Percentiles rank a stretch among this genome's conserved stretches.
These are phyloP conservation scores for Unio pictorum DNA, from an alignment of 2,888 invertebrate genomes.

Conservation along the genomic window DNA sequence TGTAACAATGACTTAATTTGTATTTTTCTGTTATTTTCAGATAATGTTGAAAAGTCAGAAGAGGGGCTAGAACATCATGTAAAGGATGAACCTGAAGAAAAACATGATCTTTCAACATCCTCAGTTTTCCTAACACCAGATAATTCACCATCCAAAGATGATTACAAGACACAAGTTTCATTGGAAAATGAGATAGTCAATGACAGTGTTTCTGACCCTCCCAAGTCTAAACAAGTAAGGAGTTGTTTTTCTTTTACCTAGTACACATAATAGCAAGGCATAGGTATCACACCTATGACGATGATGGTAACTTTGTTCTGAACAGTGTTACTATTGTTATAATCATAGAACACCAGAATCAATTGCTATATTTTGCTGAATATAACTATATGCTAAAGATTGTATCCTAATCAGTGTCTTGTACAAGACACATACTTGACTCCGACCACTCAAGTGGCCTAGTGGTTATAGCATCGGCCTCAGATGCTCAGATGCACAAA, in stretches of 20 bases:
- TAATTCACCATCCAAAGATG: conserved; percentile 48
- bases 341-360: no score
- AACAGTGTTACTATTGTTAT: no score
- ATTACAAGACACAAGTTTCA: not conserved
- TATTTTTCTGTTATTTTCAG: not conserved
- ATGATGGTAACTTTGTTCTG: no score
- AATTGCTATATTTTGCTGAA: no score
- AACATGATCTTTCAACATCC: conserved; percentile 22
- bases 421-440: no score
- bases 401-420: no score
- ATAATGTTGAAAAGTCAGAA: not conserved
- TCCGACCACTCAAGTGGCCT: no score
- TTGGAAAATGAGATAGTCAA: not conserved
- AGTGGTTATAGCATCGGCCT: no score
- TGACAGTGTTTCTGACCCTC: conserved; percentile 11
- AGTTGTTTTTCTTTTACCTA: not conserved
- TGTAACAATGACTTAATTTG: not conserved
- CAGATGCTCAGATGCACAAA: no score
- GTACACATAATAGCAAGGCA: not conserved
- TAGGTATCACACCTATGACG: no score
- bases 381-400: no score
- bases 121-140: conserved; percentile 54
- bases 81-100: conserved; percentile 5
- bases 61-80: not conserved
- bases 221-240: conserved; percentile 32